Evolutionary conservation across 2,797 vertebrate genomes (phyloP).

Genomic region (Acomys russatus): DNA sequence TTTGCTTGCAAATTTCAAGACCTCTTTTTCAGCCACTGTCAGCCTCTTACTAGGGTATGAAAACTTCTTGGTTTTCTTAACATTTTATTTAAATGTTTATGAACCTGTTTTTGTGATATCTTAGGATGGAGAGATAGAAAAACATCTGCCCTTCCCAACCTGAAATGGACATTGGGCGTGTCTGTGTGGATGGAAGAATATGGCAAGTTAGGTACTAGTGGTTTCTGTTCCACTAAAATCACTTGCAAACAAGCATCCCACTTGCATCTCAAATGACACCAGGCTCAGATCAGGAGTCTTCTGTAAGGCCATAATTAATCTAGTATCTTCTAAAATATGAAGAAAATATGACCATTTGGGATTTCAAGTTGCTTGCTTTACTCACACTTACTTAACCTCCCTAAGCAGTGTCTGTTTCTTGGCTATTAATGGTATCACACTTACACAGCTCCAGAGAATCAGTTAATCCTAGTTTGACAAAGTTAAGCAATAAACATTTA

Average conservation of each 20-base stretch:
- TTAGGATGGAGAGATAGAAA: background rate
- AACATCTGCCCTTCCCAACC: background rate
- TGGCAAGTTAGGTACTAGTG: background rate
- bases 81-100: background rate
- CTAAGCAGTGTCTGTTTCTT: background rate
- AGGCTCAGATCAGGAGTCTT: background rate
- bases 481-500: conserved; percentile 63
- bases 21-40: background rate
- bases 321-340: conserved; percentile 40
- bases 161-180: background rate
- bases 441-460: background rate
- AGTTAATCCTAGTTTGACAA: conserved; percentile 42
- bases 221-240: background rate
- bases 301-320: background rate
- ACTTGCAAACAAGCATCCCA: background rate
- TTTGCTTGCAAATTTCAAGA: too few species aligned
- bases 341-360: background rate
- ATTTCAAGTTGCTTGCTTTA: background rate
- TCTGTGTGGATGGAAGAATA: background rate
- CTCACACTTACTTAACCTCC: background rate
- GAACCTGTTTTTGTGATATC: background rate
- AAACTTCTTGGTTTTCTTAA: conserved; percentile 19
- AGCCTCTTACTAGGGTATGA: background rate
- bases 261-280: background rate
- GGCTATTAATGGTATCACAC: background rate